Evolutionary conservation across 2,797 vertebrate species (phyloP).

Genomic region (Coracias cyanogaster): DNA sequence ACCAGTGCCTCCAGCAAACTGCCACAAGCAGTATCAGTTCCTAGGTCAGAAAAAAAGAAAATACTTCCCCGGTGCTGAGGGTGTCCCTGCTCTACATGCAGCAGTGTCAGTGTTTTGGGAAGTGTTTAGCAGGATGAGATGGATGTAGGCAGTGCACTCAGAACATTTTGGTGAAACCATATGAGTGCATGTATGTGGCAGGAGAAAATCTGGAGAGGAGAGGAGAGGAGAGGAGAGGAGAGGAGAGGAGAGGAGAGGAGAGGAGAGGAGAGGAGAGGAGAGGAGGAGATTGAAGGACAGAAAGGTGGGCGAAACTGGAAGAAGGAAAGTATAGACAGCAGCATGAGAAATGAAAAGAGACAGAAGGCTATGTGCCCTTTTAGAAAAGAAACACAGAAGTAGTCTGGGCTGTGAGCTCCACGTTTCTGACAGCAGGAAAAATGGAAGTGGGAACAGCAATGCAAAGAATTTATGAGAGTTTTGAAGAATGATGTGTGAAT

Average conservation of each 20-base stretch:
- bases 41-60: not conserved
- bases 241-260: not conserved
- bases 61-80: not conserved
- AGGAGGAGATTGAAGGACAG: not conserved
- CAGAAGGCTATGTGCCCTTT: not conserved
- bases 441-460: not conserved
- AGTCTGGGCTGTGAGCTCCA: not conserved
- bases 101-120: not conserved
- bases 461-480: not conserved
- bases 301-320: not conserved
- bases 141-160: not conserved
- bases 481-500: constrained; percentile 21
- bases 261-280: not conserved
- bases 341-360: not conserved
- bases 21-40: not conserved
- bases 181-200: not conserved
- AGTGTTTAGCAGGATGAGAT: not conserved
- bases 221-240: not conserved
- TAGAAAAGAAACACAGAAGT: not conserved
- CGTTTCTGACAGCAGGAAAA: constrained; percentile 15
- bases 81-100: not conserved
- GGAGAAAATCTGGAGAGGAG: not conserved
- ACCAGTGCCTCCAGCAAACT: constrained; percentile 18
- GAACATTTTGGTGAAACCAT: not conserved
- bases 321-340: not conserved